Conservation (phyloP, 2,113 vertebrate species). For the Mohoua ochrocephala region DNA sequence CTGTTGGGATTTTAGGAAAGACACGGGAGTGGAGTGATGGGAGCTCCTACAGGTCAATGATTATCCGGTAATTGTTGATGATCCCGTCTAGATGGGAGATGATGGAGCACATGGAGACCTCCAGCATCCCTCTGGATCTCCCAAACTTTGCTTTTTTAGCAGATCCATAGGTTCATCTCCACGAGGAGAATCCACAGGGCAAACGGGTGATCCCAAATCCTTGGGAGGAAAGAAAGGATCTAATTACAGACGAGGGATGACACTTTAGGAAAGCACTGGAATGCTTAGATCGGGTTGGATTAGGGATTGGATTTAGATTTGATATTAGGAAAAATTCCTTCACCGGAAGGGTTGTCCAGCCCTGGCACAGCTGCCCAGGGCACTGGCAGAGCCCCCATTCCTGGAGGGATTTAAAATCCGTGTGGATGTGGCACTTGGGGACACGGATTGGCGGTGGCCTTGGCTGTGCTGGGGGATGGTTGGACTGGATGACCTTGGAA, state of each 20-base stretch:
- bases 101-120: neutral
- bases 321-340: neutral
- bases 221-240: neutral
- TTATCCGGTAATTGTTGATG: neutral
- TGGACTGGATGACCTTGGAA: rapidly evolving
- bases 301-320: neutral
- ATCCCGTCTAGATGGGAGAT: neutral
- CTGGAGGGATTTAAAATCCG: neutral
- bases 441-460: rapidly evolving
- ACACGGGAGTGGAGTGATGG: neutral
- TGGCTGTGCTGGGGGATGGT: neutral
- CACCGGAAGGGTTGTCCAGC: neutral
- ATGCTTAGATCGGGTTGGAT: neutral
- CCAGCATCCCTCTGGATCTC: neutral
- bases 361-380: neutral
- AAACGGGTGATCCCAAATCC: neutral
- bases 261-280: neutral
- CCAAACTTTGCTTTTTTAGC: rapidly evolving
- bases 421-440: neutral
- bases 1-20: neutral
- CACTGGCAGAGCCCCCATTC: neutral
- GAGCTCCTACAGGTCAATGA: neutral
- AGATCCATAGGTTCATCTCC: neutral
- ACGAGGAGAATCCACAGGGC: neutral
- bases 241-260: neutral